Conservation (phyloP, 2,888 invertebrate genomes). For the Agrotis segetum region DNA sequence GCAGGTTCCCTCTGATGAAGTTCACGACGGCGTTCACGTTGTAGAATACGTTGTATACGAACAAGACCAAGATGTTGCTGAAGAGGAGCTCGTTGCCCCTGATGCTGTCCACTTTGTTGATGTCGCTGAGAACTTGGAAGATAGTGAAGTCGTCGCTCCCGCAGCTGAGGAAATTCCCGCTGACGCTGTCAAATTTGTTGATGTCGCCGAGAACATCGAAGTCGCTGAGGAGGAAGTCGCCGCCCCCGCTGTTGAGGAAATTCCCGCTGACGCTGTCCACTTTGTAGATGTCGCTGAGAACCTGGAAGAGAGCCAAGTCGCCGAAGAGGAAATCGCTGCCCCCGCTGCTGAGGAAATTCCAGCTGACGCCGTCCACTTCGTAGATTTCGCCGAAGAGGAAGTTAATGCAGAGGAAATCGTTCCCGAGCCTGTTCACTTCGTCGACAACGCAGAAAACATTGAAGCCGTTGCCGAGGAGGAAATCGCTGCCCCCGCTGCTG, state of each 20-base stretch:
- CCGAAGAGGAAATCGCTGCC: constrained; percentile 1
- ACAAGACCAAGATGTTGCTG: constrained; percentile 13
- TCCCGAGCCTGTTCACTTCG: constrained; percentile 33
- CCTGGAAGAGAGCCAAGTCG: neutral
- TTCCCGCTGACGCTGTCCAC: constrained; percentile 1
- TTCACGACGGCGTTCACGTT: constrained; percentile 19
- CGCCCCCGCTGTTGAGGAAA: neutral
- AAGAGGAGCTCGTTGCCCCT: constrained; percentile 10
- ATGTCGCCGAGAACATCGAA: constrained; percentile 29
- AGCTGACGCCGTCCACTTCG: constrained; percentile 23
- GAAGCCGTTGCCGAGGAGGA: constrained; percentile 12
- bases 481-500: neutral
- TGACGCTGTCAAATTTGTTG: constrained; percentile 29
- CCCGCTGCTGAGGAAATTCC: constrained; percentile 13
- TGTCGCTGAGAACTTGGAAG: constrained; percentile 32
- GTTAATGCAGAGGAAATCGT: constrained; percentile 17
- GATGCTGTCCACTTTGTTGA: constrained; percentile 43
- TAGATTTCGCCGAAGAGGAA: constrained; percentile 20
- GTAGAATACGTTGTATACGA: constrained; percentile 29
- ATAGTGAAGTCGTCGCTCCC: constrained; percentile 17
- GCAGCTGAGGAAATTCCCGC: constrained; percentile 19
- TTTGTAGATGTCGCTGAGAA: constrained; percentile 1
- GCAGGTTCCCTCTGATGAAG: constrained; percentile 29
- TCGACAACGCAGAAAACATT: constrained; percentile 33
- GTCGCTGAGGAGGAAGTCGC: constrained; percentile 2